Base-by-base conservation (phyloP, 1,140 invertebrate species). In the Calosoma granatense region DNA sequence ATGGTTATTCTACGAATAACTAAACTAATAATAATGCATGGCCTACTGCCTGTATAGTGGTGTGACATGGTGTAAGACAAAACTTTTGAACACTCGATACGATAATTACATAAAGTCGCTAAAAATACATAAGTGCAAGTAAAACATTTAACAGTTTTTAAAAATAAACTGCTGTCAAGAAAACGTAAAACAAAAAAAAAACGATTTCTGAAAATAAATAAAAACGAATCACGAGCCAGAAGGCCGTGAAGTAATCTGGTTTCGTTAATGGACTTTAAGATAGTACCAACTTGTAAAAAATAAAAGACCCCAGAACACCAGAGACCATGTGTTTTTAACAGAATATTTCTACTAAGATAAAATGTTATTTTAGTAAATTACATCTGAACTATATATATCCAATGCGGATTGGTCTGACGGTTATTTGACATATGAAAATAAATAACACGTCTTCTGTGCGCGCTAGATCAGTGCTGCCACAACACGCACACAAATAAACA, bases 341-440 rank as follows among this genome's bases (percentile, higher is more conserved):
- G 41, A 47, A 47, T 47, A 47, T 47, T 47, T 47, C 41, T 47
- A 47, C 3, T 47, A 9, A 47, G 41, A 47, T 47, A 47, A 47
- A 47, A 47, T 47, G 41, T 47, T 47, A 47, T 47, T 47, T 47
- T 47, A 47, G 41, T 47, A 47, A 47, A 47, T 47, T 47, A 47
- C 41, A 12, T 47, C 15, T 3, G 3, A 47, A 47, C 41, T 47
- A 47, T 12, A 47, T 47, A 47, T 47, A 47, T 47, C 41, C 17
- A 17, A 12, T 47, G 41, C 17, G 15, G 41, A 47, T 47, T 6
- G 15, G 6, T 17, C 15, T 47, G 41, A 47, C 41, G 41, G 9
- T 3, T 47, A 17, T 47, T 47, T 47, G 41, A 47, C 41, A 47
- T 47, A 17, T 9, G 17, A 47, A 47, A 47, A 47, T 47, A 47